These are phyloP conservation scores for Dipodomys ordii DNA, from an alignment of 2,113 vertebrate species.

Conservation along the genomic window DNA sequence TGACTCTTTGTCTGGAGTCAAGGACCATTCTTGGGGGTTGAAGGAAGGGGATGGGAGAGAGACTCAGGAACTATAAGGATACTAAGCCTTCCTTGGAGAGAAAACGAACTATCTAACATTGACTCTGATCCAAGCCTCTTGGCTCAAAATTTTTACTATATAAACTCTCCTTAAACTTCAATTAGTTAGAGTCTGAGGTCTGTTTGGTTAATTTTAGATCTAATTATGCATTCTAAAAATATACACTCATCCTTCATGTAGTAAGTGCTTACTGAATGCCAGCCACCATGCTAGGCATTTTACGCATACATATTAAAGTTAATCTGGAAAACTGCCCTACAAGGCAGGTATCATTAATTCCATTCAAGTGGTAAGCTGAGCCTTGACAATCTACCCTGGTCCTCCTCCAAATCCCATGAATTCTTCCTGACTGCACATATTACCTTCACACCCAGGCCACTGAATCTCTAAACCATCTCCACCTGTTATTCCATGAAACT, in stretches of 20 bases:
- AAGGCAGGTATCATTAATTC: conserved; percentile 24
- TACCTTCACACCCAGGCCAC: neutral
- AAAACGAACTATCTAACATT: neutral
- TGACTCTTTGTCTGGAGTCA: neutral
- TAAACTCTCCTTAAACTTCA: neutral
- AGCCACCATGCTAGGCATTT: conserved; percentile 2
- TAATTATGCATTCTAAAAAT: conserved; percentile 48
- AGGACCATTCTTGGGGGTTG: neutral
- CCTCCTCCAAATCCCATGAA: neutral
- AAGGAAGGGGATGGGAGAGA: neutral
- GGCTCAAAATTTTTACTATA: neutral
- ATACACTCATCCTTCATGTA: conserved; percentile 30
- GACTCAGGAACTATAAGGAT: conserved; percentile 1
- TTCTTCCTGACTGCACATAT: neutral
- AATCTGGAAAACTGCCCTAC: conserved; percentile 27
- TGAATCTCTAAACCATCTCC: conserved; percentile 36
- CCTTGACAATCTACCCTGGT: conserved; percentile 34
- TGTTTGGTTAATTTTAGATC: conserved; percentile 24
- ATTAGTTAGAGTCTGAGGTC: conserved; percentile 21
- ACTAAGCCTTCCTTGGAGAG: neutral
- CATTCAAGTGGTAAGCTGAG: neutral
- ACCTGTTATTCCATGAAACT: conserved; percentile 55
- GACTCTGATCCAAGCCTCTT: conserved; percentile 5
- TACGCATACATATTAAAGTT: neutral
- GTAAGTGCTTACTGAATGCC: conserved; percentile 46